Conservation (phyloP, 2,797 vertebrate species). For the Liasis olivaceus region DNA sequence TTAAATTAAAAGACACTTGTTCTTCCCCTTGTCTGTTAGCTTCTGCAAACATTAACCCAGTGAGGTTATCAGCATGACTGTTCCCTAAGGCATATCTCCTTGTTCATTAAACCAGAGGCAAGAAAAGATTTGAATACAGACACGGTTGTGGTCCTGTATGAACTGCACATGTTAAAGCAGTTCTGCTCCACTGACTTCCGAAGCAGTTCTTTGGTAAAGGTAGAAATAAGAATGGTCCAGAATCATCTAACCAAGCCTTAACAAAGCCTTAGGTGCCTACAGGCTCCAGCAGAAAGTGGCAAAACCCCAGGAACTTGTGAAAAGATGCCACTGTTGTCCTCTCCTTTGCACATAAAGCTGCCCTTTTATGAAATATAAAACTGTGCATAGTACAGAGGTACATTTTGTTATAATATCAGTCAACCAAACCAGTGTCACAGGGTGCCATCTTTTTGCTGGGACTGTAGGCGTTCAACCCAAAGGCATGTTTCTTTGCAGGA, state of each 20-base stretch:
- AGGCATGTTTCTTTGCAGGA: not conserved
- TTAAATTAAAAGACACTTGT: no score
- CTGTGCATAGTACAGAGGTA: not conserved
- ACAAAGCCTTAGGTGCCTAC: not conserved
- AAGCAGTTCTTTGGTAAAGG: no score
- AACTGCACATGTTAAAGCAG: no score
- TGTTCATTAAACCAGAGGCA: no score
- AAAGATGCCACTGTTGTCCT: not conserved
- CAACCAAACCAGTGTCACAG: not conserved
- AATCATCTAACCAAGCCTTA: not conserved
- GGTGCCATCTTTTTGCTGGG: not conserved
- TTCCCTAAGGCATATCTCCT: no score
- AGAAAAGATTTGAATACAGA: no score
- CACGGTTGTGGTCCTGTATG: no score
- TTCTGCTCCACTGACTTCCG: no score
- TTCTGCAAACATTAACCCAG: no score
- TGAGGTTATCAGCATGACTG: no score
- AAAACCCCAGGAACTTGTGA: not conserved
- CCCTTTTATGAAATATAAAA: not conserved
- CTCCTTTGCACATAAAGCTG: not conserved
- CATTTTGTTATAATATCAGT: not conserved
- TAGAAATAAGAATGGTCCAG: no score
- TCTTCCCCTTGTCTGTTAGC: no score
- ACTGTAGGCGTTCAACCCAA: not conserved
- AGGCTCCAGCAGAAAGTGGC: not conserved